A percentile compares a stretch with the other conserved stretches of the same genome.
Conservation (phyloP, 2,113 vertebrate species). For the Brachyhypopomus occidentalis region DNA sequence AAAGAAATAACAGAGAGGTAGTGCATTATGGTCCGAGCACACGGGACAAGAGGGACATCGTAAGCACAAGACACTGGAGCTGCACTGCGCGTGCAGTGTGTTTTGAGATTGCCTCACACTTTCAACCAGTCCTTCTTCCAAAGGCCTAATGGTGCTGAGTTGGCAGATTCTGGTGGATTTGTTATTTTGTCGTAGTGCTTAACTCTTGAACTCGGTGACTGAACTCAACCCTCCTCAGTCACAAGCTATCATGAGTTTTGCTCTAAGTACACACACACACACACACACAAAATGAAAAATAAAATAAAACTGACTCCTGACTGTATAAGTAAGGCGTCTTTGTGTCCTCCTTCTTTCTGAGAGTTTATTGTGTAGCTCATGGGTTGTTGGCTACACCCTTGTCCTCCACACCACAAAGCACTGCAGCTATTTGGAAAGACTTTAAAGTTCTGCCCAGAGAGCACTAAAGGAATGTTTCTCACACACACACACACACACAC, state of each 20-base stretch:
- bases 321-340: not conserved
- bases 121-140: too few relatives aligned
- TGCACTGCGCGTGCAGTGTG: not conserved
- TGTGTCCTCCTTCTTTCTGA: constrained; percentile 6
- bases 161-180: not conserved
- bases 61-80: not conserved
- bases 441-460: not conserved
- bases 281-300: constrained; percentile 6
- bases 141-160: not conserved
- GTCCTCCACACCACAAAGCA: not conserved
- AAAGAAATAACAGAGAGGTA: not conserved
- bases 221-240: not conserved
- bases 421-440: not conserved
- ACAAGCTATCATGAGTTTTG: constrained; percentile 33
- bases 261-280: constrained; percentile 25
- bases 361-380: not conserved
- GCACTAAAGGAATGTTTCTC: not conserved
- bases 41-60: not conserved
- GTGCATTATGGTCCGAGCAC: not conserved
- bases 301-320: not conserved
- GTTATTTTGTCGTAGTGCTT: not conserved
- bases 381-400: not conserved
- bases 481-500: not conserved
- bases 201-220: not conserved
- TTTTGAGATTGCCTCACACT: not conserved